A percentile compares a stretch with the other conserved stretches of the same genome.
These are phyloP conservation scores for Ectobius pallidus DNA, from an alignment of 2,888 invertebrate species.

Conservation along the genomic window DNA sequence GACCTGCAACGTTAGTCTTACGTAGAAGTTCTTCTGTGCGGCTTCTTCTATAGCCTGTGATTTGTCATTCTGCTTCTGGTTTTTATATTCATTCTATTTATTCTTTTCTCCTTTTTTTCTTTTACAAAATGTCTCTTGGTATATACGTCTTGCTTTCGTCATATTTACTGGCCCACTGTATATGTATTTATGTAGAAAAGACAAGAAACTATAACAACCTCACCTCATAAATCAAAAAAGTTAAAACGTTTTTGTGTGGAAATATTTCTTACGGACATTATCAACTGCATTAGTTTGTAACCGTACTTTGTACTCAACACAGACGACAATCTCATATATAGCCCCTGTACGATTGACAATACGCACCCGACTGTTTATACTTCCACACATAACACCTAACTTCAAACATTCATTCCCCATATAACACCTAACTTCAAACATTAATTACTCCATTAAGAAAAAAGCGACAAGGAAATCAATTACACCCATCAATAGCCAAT, in stretches of 20 bases:
- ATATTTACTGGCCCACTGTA: neutral
- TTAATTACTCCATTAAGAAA: too few species aligned
- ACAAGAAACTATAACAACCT: neutral
- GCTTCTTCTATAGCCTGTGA: neutral
- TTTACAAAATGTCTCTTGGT: neutral
- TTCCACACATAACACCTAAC: too few species aligned
- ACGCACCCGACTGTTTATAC: too few species aligned
- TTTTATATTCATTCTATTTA: conserved; percentile 17
- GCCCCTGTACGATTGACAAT: too few species aligned
- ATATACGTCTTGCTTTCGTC: neutral
- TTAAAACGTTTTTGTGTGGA: neutral
- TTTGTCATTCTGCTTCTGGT: neutral
- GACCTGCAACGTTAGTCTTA: conserved; percentile 18
- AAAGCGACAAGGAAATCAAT: too few species aligned
- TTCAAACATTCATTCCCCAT: too few species aligned
- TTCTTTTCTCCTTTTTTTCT: too few species aligned
- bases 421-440: too few species aligned
- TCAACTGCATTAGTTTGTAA: conserved; percentile 3
- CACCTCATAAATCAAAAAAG: conserved; percentile 9
- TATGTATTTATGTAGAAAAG: neutral
- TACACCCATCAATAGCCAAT: too few species aligned
- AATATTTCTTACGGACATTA: conserved; percentile 4
- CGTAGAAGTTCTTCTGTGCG: neutral
- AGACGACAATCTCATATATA: too few species aligned
- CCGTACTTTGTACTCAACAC: too few species aligned